Evolutionary conservation across 2,113 vertebrate species (phyloP), one percentile per base, ranked within the genome.

Genomic region (Phocoena sinus): DNA sequence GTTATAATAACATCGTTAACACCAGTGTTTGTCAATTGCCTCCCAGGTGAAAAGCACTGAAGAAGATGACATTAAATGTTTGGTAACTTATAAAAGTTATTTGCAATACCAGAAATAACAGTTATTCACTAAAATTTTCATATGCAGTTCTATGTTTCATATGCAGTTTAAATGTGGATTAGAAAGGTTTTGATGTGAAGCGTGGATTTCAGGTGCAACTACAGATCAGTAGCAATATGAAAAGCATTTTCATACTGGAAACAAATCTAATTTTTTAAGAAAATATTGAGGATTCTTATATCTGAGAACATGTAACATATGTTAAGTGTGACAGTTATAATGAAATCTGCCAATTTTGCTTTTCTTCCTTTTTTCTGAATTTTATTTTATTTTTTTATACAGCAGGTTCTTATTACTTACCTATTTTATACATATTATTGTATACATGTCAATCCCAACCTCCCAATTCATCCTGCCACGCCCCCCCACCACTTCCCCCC

Each of bases 201-300:
- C 8, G 1, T 36, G 10, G 77, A n/a, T 89, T 87, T 93, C 17
- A 82, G 25, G 21, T 38, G 20, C 2, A 47, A n/a, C 33, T 71
- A n/a, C 28, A 76, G 44, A 70, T 77, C 44, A 47, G 31, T 73
- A 87, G 44, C 44, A 80, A 74, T 58, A 44, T 63, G 44, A 44
- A 89, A 73, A 82, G 7, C 33, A 47, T 62, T 74, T 89, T 93
- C 76, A 53, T 83, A 60, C 23, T 62, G 33, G 50, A 96, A 77
- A 17, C 26, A 58, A 85, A 76, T 77, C 4, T 89, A 60, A 31
- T 47, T 53, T 83, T 81, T 67, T 50, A 12, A 71, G 62, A 63
- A 53, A 85, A 84, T 70, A 33, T 56, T 79, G 9, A 71, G 18
- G 56, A 71, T 71, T 77, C 62, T n/a, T 85, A 90, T 62, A 84